A percentile compares a stretch with the other conserved stretches of the same genome.
Conservation (phyloP, 2,888 invertebrate species). For the Lasioglossum calceatum region DNA sequence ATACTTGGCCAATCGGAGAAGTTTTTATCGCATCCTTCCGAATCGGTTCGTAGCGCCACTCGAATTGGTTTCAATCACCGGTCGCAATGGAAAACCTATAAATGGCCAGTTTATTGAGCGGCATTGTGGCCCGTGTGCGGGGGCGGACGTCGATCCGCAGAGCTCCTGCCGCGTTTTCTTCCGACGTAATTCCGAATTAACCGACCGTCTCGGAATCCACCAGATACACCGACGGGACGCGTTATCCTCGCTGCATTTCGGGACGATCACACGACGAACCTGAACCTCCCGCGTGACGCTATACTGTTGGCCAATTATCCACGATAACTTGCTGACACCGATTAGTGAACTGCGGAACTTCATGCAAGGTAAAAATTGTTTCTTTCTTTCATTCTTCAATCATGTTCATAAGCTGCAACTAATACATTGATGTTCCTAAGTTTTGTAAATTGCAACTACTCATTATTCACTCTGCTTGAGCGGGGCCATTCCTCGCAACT, state of each 20-base stretch:
- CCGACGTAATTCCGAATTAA: background rate
- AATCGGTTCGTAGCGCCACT: slow-evolving; percentile 18
- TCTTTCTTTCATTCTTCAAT: no score
- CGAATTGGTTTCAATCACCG: slow-evolving; percentile 35
- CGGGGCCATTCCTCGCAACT: no score
- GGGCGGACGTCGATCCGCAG: background rate
- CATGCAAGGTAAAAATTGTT: no score
- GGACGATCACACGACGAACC: no score
- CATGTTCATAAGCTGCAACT: no score
- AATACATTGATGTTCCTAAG: no score
- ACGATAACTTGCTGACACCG: no score
- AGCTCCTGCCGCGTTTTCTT: background rate
- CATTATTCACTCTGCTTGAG: no score
- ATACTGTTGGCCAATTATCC: no score
- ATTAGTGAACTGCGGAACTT: no score
- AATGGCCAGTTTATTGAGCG: slow-evolving; percentile 36
- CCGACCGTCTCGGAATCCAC: background rate
- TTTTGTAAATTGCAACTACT: no score
- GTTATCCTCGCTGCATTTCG: background rate
- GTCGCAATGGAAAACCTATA: slow-evolving; percentile 45
- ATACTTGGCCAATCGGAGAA: slow-evolving; percentile 1
- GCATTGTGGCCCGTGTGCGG: slow-evolving; percentile 8
- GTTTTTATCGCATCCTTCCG: slow-evolving; percentile 1
- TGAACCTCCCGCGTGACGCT: no score
- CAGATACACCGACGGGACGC: background rate